These are phyloP conservation scores for Hirtodrosophila cameraria DNA, from an alignment of 2,888 invertebrate genomes.

Conservation along the genomic window DNA sequence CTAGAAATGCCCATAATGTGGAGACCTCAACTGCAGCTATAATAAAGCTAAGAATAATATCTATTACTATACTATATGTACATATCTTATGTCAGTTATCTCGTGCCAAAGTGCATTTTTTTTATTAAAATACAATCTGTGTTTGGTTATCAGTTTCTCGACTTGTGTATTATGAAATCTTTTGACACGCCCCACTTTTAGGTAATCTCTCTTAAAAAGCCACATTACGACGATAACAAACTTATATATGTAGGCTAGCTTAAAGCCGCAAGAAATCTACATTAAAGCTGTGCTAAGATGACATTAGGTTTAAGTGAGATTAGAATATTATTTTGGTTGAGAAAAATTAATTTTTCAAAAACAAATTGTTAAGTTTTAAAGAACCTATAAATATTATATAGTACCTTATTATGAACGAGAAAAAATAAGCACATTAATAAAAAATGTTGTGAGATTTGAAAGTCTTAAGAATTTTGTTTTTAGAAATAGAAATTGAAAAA, in stretches of 20 bases:
- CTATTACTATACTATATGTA: neutral
- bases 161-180: slow-evolving; percentile 22
- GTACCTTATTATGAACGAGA: too few relatives aligned
- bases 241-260: neutral
- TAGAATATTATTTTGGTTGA: neutral
- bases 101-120: neutral
- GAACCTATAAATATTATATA: too few relatives aligned
- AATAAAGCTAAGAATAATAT: neutral
- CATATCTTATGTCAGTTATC: neutral
- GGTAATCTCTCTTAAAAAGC: slow-evolving; percentile 6
- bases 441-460: too few relatives aligned
- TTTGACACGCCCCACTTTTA: neutral
- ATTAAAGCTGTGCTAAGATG: slow-evolving; percentile 2
- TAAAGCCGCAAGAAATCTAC: slow-evolving; percentile 28
- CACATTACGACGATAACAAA: slow-evolving; percentile 7
- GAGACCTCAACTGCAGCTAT: slow-evolving; percentile 45
- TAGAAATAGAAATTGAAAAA: too few relatives aligned
- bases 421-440: too few relatives aligned
- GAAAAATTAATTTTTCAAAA: too few relatives aligned
- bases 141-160: neutral
- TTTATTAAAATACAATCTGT: slow-evolving; percentile 3
- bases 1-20: slow-evolving; percentile 67
- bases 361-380: too few relatives aligned
- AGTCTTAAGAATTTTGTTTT: too few relatives aligned
- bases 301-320: slow-evolving; percentile 2